Evolutionary conservation across 2,888 invertebrate species (phyloP).

Genomic region (Lasioglossum malachurum): DNA sequence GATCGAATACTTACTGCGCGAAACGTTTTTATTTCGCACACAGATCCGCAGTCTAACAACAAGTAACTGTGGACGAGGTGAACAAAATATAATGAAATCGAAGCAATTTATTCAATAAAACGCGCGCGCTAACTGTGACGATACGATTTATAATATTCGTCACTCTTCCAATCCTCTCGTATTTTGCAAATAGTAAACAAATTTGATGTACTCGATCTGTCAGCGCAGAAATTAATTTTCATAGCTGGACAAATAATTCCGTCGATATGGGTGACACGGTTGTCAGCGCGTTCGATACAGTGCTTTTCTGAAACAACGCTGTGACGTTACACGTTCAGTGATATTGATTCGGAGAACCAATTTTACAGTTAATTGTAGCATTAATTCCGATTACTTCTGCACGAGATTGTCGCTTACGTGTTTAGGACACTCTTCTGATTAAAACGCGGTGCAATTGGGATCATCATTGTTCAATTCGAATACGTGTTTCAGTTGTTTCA

Average conservation of each 20-base stretch:
- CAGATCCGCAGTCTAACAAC: background rate
- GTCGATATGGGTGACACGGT: background rate
- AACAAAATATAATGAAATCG: background rate
- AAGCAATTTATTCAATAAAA: background rate
- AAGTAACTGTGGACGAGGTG: too few species aligned
- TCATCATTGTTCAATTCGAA: background rate
- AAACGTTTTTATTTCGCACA: background rate
- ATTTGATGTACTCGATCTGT: background rate
- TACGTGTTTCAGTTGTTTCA: background rate
- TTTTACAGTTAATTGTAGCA: background rate
- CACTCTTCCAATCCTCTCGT: background rate
- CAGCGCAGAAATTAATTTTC: constrained; percentile 1
- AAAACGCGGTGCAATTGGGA: background rate
- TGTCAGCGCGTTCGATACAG: background rate
- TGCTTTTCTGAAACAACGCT: background rate
- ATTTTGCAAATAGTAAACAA: background rate
- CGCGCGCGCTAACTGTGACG: too few species aligned
- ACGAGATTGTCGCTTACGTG: background rate
- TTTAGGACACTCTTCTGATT: background rate
- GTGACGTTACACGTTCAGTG: background rate
- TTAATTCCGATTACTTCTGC: background rate
- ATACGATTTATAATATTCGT: background rate
- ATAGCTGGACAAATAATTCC: background rate
- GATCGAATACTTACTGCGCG: too few species aligned
- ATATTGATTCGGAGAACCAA: background rate